These are phyloP conservation scores for Mirounga angustirostris DNA, from an alignment of 2,113 vertebrate species.

Conservation along the genomic window DNA sequence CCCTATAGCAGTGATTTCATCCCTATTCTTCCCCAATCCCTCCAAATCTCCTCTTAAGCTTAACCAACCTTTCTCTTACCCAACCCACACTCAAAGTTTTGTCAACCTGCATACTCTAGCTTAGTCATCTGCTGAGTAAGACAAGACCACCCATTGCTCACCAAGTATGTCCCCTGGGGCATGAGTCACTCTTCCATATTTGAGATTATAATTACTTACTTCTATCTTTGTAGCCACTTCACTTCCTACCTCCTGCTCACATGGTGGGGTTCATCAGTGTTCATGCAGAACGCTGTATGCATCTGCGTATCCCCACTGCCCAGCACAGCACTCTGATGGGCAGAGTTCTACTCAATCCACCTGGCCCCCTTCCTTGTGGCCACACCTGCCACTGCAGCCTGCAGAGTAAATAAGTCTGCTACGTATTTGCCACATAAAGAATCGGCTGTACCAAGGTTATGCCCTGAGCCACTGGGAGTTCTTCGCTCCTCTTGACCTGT, in stretches of 20 bases:
- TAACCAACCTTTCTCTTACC: not conserved
- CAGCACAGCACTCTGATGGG: accelerated
- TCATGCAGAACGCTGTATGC: not conserved
- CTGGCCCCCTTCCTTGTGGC: not conserved
- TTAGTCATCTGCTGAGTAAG: not conserved
- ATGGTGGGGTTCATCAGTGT: accelerated
- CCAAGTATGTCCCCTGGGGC: not conserved
- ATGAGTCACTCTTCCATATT: not conserved
- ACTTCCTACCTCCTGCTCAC: not conserved
- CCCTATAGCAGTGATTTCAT: not conserved
- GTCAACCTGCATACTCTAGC: not conserved
- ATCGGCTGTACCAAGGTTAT: not conserved
- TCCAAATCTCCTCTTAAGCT: not conserved
- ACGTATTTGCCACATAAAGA: not conserved
- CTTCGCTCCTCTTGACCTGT: not conserved
- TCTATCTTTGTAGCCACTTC: not conserved
- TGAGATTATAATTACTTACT: not conserved
- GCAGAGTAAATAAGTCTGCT: not conserved
- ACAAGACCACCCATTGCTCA: not conserved
- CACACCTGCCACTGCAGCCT: accelerated
- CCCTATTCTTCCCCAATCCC: too few species aligned
- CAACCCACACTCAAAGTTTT: not conserved
- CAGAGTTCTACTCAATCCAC: not conserved
- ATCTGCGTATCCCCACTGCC: accelerated
- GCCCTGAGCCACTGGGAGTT: accelerated